Evolutionary conservation across 2,797 vertebrate species (phyloP), one percentile per base, ranked within the genome.

Genomic region (Pachyuromys duprasi): DNA sequence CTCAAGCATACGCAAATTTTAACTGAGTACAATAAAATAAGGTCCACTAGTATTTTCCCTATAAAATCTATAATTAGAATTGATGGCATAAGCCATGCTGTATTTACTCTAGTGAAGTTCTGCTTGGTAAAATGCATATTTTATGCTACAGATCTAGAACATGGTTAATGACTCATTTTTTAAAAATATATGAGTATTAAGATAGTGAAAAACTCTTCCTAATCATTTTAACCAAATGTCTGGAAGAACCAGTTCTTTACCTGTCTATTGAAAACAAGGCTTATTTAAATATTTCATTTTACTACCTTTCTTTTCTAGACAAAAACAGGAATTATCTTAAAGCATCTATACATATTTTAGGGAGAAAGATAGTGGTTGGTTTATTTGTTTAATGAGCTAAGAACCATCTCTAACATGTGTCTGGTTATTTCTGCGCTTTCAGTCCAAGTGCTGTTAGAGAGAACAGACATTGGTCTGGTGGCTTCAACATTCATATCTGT

Each of bases 111-210:
- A 95, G 90, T 70, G 78, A 95, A 94, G 90, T 81, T 96, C n/a
- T 93, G 96, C 82, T 89, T 80, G 74, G 96, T 97, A 96, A 97
- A 95, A 97, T 89, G 15, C 97, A 86, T 96, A 93, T 0, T 0
- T 86, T 70, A 96, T 95, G 55, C 86, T 84, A 90, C 45, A 0
- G 53, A 92, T 92, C 57, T 95, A 97, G 89, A 90, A 96, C 89
- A 62, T 69, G 62, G n/a, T 96, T 90, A 95, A 92, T 94, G 94
- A 42, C 53, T 95, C 91, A 92, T 8, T 49, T 49, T 95, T 96
- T 86, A 11, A 49, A 81, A 75, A 75, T 87, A 92, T 96, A 97
- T 96, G 98, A 98, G 97, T 97, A 98, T 97, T 98, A 98, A 97
- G 97, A 95, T 14, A 67, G 36, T 36, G 31, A 84, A 86, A 79